phyloP scores from a whole-genome alignment of 2,797 vertebrate genomes.

The Typhlichthys eigenmanni region DNA sequence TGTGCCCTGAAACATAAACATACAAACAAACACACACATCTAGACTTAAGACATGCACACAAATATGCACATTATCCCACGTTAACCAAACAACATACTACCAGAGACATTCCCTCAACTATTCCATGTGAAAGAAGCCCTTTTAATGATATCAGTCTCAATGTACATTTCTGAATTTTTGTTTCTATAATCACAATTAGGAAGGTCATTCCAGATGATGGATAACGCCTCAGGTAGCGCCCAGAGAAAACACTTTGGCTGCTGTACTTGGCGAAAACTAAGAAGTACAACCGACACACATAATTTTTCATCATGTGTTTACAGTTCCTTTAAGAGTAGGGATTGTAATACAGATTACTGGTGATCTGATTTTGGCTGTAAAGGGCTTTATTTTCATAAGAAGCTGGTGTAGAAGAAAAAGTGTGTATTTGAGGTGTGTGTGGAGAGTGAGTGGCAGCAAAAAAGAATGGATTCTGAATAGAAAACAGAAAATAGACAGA shows the following conservation, averaged over 20 bases:
- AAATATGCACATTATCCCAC: slow-evolving; percentile 1
- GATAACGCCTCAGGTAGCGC: slow-evolving; percentile 56
- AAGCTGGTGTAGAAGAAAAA: slow-evolving; percentile 34
- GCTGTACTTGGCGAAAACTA: slow-evolving; percentile 63
- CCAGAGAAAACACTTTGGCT: slow-evolving; percentile 64
- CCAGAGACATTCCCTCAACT: slow-evolving; percentile 45
- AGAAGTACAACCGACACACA: slow-evolving; percentile 55
- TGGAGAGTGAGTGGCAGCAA: background rate
- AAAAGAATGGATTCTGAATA: background rate
- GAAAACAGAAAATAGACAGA: background rate
- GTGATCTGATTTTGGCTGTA: slow-evolving; percentile 66
- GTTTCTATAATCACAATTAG: slow-evolving; percentile 71
- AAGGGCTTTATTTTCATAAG: slow-evolving; percentile 39
- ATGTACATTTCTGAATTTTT: slow-evolving; percentile 69
- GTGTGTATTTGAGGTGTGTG: background rate
- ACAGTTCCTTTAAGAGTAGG: slow-evolving; percentile 47
- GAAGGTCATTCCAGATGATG: slow-evolving; percentile 71
- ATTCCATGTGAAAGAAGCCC: slow-evolving; percentile 64
- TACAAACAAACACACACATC: background rate
- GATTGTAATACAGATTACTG: slow-evolving; percentile 64
- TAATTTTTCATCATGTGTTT: slow-evolving; percentile 61
- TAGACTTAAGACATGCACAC: slow-evolving; percentile 1
- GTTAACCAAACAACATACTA: slow-evolving; percentile 40
- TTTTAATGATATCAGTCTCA: slow-evolving; percentile 68
- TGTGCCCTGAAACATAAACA: background rate